Percentiles rank a stretch among this genome's conserved stretches.
Evolutionary conservation across 2,888 invertebrate species (phyloP).

Genomic region (Lasioglossum villosulum): DNA sequence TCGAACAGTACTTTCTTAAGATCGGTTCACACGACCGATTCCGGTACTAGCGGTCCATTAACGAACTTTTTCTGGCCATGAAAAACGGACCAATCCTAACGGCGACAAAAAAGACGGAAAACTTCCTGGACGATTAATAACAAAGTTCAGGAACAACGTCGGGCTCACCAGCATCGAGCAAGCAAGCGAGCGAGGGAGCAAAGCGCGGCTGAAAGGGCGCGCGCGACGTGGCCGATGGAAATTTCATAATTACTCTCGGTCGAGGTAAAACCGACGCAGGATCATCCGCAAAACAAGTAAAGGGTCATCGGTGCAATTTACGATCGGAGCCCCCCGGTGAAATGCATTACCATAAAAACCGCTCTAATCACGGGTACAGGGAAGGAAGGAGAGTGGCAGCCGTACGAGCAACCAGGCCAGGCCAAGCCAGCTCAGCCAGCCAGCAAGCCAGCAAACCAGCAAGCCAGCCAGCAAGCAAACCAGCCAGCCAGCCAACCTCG

Average conservation of each 20-base stretch:
- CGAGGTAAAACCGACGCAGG: slow-evolving; percentile 55
- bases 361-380: slow-evolving; percentile 66
- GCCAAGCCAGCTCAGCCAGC: neutral
- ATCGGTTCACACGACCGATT: slow-evolving; percentile 8
- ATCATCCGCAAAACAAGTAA: slow-evolving; percentile 63
- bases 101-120: neutral
- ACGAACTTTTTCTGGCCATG: neutral
- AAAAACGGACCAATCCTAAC: neutral
- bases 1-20: neutral
- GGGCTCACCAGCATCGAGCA: neutral
- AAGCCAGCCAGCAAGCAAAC: neutral
- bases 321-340: slow-evolving; percentile 50
- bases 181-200: neutral
- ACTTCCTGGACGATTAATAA: slow-evolving; percentile 44
- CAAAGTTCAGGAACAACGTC: slow-evolving; percentile 31
- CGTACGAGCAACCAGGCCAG: slow-evolving; percentile 24
- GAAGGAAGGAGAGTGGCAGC: slow-evolving; percentile 19
- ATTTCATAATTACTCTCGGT: slow-evolving; percentile 57
- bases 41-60: neutral
- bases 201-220: slow-evolving; percentile 3
- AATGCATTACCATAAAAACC: slow-evolving; percentile 70
- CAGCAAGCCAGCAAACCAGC: neutral
- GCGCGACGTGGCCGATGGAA: slow-evolving; percentile 42
- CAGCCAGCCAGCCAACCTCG: slow-evolving; percentile 23
- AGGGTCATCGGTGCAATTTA: slow-evolving; percentile 65